Base-by-base conservation (phyloP, 2,797 vertebrate species). In the Myotis myotis region DNA sequence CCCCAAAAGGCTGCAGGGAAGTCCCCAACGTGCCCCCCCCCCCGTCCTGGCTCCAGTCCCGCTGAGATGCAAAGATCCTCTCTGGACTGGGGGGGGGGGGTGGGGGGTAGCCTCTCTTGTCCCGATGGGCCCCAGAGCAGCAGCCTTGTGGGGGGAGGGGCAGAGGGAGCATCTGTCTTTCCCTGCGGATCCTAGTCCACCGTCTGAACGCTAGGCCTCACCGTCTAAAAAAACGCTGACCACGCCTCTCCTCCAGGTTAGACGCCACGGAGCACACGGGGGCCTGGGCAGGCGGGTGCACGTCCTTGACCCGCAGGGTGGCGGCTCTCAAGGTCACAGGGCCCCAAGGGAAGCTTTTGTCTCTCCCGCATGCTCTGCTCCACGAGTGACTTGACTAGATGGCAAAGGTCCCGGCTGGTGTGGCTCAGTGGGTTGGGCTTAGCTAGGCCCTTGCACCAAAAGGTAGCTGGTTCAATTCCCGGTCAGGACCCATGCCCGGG, bases 271-370 rank as follows among this genome's bases (percentile, higher is more conserved):
- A 16, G 3, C 6, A 15, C 38, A 19, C n/a, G 4, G 51, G 6
- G 19, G 19, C 2, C 5, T 9, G 49, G 8, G 36, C 8, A 51
- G 28, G 57, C 13, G 11, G 49, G 7, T 33, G 25, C 30, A 8
- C 4, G 44, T 5, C 38, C 38, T 84, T 10, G 22, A 60, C 75
- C 36, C n/a, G 17, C 41, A 13, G 16, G 36, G 8, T 13, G 19
- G 57, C 1, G 4, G 3, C 28, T 12, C 0, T 30, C 36, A 38
- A 15, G 9, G 11, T 28, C 51, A n/a, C 8, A 0, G 8, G 47
- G 49, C 20, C 12, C 19, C 1, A 2, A n/a, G 66, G 74, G 60
- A 8, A 53, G 36, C 7, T 44, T n/a, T 0, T 8, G 2, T 13
- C 53, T 38, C 62, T 62, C 33, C 72, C 33, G 38, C 51, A 36